Evolutionary conservation across 1,140 invertebrate genomes (phyloP).

Genomic region (Spodoptera frugiperda): DNA sequence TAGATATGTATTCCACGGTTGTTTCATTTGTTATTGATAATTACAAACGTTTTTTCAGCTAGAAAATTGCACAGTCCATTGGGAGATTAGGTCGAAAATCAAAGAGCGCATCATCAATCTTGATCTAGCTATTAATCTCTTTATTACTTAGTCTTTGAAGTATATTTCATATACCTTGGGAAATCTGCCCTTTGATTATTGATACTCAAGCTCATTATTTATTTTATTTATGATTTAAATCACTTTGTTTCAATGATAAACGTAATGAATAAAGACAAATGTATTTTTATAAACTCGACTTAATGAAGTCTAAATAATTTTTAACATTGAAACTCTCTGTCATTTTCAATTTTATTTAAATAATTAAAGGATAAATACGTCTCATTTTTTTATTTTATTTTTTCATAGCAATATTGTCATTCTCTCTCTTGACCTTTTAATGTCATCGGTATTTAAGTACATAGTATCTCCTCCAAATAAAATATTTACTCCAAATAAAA

Average conservation of each 20-base stretch:
- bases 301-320: too few species aligned
- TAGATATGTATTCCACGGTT: too few species aligned
- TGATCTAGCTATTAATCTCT: slow-evolving; percentile 24
- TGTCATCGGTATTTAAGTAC: background rate
- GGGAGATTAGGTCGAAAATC: slow-evolving; percentile 13
- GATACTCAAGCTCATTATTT: background rate
- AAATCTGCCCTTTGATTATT: background rate
- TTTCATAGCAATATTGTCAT: too few species aligned
- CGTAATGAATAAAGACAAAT: too few species aligned
- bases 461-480: too few species aligned
- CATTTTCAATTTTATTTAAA: background rate
- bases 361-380: too few species aligned
- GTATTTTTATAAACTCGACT: too few species aligned
- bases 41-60: slow-evolving; percentile 13
- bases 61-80: slow-evolving; percentile 21
- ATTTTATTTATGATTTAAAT: too few species aligned
- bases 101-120: slow-evolving; percentile 9
- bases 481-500: too few species aligned
- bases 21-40: slow-evolving; percentile 15
- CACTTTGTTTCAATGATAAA: too few species aligned
- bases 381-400: too few species aligned
- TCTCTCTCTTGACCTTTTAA: background rate
- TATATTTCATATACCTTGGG: slow-evolving; percentile 4
- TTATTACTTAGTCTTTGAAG: slow-evolving; percentile 10
- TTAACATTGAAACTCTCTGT: background rate